phyloP scores from a whole-genome alignment of 2,888 invertebrate species.

The Papilio elwesi region DNA sequence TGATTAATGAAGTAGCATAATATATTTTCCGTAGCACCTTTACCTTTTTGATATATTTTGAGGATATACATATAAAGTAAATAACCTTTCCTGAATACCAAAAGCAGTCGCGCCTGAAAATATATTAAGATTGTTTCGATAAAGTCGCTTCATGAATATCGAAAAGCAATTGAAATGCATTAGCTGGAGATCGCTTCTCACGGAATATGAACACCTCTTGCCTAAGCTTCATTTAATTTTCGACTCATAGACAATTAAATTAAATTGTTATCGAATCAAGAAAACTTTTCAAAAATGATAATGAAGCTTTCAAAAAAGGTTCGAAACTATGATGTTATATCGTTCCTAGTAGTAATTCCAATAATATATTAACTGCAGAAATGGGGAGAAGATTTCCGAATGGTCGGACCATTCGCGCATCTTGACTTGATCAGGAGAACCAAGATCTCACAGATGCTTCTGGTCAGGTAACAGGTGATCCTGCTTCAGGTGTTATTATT shows the following conservation, averaged over 20 bases:
- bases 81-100: conserved; percentile 5
- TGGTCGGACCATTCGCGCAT: too few species aligned
- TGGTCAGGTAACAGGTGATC: too few species aligned
- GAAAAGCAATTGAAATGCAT: conserved; percentile 36
- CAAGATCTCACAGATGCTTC: too few species aligned
- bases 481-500: too few species aligned
- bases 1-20: too few species aligned
- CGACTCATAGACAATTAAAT: not conserved
- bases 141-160: conserved; percentile 32
- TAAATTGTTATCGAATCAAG: not conserved
- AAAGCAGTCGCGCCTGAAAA: not conserved
- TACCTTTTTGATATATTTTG: too few species aligned
- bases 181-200: conserved; percentile 8
- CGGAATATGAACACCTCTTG: not conserved
- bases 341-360: too few species aligned
- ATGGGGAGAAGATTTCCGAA: too few species aligned
- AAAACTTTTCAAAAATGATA: not conserved
- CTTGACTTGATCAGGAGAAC: too few species aligned
- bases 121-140: conserved; percentile 27
- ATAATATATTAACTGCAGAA: too few species aligned
- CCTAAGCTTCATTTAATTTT: not conserved
- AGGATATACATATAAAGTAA: conserved; percentile 3
- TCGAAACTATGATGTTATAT: too few species aligned
- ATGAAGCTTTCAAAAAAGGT: not conserved
- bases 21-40: too few species aligned